phyloP scores from a whole-genome alignment of 2,113 vertebrate genomes.

The Tachuris rubrigastra region DNA sequence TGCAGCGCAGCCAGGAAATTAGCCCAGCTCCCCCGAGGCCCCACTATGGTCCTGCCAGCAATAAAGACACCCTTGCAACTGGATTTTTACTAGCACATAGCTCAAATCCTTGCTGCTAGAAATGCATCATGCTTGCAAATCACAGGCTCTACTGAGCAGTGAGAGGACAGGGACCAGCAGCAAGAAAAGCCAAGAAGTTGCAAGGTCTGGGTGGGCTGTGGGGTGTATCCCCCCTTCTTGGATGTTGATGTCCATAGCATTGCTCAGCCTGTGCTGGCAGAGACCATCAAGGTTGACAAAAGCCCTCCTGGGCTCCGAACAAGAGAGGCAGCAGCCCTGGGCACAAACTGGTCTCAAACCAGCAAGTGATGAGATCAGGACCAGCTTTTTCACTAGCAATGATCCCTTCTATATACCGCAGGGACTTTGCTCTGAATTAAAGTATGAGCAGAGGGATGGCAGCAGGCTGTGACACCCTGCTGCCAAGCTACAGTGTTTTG shows the following conservation, averaged over 20 bases:
- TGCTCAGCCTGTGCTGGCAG: not conserved
- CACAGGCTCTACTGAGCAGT: not conserved
- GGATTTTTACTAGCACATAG: not conserved
- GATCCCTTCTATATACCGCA: not conserved
- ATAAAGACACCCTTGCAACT: slow-evolving; percentile 51
- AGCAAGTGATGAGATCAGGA: not conserved
- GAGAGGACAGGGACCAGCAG: not conserved
- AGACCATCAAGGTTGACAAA: not conserved
- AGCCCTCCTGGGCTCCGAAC: not conserved
- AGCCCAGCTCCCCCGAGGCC: slow-evolving; percentile 28
- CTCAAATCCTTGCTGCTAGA: not conserved
- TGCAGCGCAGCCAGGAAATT: slow-evolving; percentile 43
- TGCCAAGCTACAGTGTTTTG: not conserved
- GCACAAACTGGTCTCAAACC: not conserved
- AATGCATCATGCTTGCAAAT: not conserved
- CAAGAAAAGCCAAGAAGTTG: not conserved
- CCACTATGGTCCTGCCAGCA: not conserved
- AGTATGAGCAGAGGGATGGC: not conserved
- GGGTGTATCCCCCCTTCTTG: fast-evolving
- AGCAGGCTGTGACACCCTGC: not conserved
- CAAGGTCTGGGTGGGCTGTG: not conserved
- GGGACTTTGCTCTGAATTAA: not conserved
- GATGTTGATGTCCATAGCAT: not conserved
- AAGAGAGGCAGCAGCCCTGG: not conserved
- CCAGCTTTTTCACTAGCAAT: not conserved